Evolutionary conservation across 2,113 vertebrate species (phyloP).

Genomic region (Laterallus jamaicensis): DNA sequence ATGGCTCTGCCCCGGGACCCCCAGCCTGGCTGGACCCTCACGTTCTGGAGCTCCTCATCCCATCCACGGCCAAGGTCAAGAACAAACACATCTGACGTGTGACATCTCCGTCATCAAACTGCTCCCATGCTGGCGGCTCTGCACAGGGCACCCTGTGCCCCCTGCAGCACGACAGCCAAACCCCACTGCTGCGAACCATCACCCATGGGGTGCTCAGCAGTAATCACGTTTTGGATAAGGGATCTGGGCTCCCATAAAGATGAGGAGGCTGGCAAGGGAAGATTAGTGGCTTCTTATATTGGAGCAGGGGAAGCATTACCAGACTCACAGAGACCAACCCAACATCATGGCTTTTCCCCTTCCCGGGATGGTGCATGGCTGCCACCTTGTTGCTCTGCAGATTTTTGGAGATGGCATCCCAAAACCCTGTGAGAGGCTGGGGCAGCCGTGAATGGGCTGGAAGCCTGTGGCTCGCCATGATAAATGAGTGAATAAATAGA

Average conservation of each 20-base stretch:
- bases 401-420: neutral
- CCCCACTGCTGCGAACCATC: neutral
- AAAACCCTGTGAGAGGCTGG: neutral
- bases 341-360: neutral
- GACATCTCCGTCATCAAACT: accelerated
- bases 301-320: neutral
- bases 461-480: neutral
- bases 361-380: neutral
- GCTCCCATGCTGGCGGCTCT: accelerated
- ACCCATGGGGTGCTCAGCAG: neutral
- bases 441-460: neutral
- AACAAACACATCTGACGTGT: accelerated
- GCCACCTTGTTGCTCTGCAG: neutral
- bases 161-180: neutral
- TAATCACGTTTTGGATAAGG: neutral
- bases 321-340: neutral
- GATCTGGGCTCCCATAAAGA: neutral
- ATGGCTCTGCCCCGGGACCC: neutral
- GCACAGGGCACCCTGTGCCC: neutral
- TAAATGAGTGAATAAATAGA: conserved; percentile 3
- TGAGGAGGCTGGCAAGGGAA: neutral
- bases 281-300: neutral
- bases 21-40: neutral
- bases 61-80: accelerated
- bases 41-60: neutral